Percentiles rank a stretch among this genome's conserved stretches.
Conservation (phyloP, 1,140 invertebrate species). For the Saccostrea glomerata region DNA sequence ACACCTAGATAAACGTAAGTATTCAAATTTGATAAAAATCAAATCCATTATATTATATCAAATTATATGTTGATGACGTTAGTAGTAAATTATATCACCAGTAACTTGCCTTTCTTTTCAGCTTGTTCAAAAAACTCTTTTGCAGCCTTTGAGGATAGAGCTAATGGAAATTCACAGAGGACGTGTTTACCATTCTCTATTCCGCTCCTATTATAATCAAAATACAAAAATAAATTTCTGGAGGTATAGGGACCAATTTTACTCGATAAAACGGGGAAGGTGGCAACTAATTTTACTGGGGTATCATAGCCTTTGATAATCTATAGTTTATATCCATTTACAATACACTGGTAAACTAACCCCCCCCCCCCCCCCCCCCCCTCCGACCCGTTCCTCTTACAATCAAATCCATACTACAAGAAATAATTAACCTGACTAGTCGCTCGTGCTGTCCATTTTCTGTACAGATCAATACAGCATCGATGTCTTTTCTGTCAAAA, state of each 20-base stretch:
- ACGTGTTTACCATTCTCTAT: conserved; percentile 63
- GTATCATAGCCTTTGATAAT: too few relatives aligned
- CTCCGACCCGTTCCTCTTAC: too few relatives aligned
- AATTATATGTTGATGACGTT: not conserved
- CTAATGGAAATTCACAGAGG: conserved; percentile 65
- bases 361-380: too few relatives aligned
- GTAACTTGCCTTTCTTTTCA: conserved; percentile 57
- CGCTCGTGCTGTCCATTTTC: conserved; percentile 60
- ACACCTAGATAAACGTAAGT: conserved; percentile 41
- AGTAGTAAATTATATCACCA: not conserved
- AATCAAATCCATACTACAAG: too few relatives aligned
- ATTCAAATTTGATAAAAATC: not conserved
- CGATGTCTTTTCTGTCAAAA: conserved; percentile 53
- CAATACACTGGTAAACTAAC: too few relatives aligned
- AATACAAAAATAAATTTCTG: too few relatives aligned
- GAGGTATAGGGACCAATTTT: not conserved
- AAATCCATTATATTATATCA: not conserved
- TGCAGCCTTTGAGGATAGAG: conserved; percentile 52
- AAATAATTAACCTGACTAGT: conserved; percentile 49
- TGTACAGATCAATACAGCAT: conserved; percentile 62
- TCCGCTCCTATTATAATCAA: conserved; percentile 51
- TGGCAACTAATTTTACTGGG: too few relatives aligned
- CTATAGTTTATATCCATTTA: too few relatives aligned
- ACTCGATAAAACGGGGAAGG: too few relatives aligned
- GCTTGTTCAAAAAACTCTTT: conserved; percentile 56